Conservation (phyloP, 2,888 invertebrate species). For the Cosmia pyralina region DNA sequence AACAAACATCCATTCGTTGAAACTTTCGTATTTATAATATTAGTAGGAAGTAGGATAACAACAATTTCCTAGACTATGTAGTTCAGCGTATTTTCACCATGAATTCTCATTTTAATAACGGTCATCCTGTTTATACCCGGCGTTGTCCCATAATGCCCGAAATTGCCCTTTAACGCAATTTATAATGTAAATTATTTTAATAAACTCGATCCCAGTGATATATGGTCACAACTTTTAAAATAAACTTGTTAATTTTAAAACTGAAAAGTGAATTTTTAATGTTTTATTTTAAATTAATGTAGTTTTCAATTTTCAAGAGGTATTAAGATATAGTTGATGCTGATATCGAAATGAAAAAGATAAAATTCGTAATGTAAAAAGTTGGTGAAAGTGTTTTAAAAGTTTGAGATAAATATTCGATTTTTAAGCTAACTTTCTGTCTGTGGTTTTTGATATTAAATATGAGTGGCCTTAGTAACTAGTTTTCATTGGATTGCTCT, state of each 20-base stretch:
- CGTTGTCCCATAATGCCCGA: slow-evolving; percentile 60
- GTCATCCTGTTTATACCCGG: slow-evolving; percentile 44
- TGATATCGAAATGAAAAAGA: slow-evolving; percentile 8
- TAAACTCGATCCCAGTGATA: slow-evolving; percentile 73
- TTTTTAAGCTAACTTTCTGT: slow-evolving; percentile 1
- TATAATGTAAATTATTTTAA: slow-evolving; percentile 76
- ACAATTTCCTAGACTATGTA: neutral
- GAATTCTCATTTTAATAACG: slow-evolving; percentile 42
- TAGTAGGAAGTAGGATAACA: neutral
- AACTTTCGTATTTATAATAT: no score
- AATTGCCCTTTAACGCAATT: slow-evolving; percentile 72
- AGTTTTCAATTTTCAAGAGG: slow-evolving; percentile 41
- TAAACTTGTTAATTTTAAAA: slow-evolving; percentile 57
- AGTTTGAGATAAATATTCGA: neutral
- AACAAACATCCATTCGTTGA: no score
- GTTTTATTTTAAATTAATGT: slow-evolving; percentile 31
- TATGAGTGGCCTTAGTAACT: neutral
- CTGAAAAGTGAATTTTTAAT: slow-evolving; percentile 54
- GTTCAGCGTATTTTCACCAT: neutral
- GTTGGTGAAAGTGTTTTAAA: neutral
- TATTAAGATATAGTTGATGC: slow-evolving; percentile 8
- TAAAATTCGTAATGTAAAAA: slow-evolving; percentile 13
- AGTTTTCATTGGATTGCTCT: neutral
- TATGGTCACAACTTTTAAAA: slow-evolving; percentile 71
- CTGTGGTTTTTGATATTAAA: neutral